A percentile compares a stretch with the other conserved stretches of the same genome.
Conservation (phyloP, 2,797 vertebrate genomes). For the Florisuga fusca region DNA sequence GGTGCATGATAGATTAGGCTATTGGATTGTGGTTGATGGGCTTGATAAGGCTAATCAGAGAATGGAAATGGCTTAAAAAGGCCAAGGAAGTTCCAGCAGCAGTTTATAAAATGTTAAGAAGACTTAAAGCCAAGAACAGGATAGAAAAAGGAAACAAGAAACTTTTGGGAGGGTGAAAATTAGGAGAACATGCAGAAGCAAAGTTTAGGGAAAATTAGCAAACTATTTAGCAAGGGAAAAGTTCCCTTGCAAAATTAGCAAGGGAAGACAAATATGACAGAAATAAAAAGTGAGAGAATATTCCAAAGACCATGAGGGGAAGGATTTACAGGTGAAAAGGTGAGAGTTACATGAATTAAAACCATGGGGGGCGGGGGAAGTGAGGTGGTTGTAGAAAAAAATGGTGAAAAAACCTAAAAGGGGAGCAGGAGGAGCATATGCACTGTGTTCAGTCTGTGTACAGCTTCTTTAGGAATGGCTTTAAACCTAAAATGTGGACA, state of each 20-base stretch:
- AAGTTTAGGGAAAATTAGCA: neutral
- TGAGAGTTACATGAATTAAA: neutral
- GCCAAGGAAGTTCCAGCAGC: neutral
- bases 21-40: too few relatives aligned
- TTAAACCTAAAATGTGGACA: neutral
- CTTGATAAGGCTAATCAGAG: neutral
- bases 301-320: neutral
- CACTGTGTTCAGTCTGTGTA: rapidly evolving
- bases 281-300: neutral
- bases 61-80: neutral
- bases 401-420: neutral
- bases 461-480: neutral
- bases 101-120: neutral
- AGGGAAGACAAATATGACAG: neutral
- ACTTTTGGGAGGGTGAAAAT: neutral
- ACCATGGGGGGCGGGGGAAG: rapidly evolving
- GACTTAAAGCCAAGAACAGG: neutral
- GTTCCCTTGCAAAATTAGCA: too few relatives aligned
- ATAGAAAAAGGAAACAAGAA: neutral
- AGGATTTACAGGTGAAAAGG: neutral
- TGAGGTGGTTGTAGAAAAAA: neutral
- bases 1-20: neutral
- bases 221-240: neutral
- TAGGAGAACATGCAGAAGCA: neutral
- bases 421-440: neutral